Percentiles rank a stretch among this genome's conserved stretches.
Conservation (phyloP, 2,113 vertebrate genomes). For the Percopsis transmontana region DNA sequence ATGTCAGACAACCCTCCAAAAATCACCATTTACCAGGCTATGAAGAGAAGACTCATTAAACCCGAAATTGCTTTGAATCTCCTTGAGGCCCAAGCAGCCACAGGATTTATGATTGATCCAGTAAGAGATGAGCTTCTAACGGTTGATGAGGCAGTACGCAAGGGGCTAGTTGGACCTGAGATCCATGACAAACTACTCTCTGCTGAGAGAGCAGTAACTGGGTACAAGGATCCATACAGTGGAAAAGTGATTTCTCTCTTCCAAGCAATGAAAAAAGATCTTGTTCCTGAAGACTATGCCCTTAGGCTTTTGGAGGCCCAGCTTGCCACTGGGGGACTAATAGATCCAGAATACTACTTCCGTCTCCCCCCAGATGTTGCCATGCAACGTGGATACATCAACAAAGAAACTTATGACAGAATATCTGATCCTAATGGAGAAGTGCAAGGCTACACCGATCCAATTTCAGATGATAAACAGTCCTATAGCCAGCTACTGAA, state of each 20-base stretch:
- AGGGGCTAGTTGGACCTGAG: constrained; percentile 92
- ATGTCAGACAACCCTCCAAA: constrained; percentile 83
- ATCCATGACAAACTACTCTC: constrained; percentile 94
- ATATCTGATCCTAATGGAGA: constrained; percentile 77
- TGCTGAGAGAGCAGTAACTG: constrained; percentile 91
- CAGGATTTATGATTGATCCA: constrained; percentile 92
- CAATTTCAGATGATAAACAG: constrained; percentile 87
- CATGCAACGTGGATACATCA: constrained; percentile 89
- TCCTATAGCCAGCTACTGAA: constrained; percentile 89
- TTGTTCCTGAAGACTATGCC: constrained; percentile 89
- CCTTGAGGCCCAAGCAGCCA: constrained; percentile 96
- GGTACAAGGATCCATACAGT: constrained; percentile 93
- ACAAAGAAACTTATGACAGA: constrained; percentile 85
- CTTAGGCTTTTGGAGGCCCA: constrained; percentile 92
- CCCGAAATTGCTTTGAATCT: constrained; percentile 85
- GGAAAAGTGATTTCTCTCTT: constrained; percentile 94
- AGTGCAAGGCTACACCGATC: constrained; percentile 86
- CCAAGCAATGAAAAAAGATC: constrained; percentile 96
- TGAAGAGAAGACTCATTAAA: constrained; percentile 87
- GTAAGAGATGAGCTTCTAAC: constrained; percentile 87
- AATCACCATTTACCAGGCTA: constrained; percentile 88
- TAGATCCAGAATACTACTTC: constrained; percentile 91
- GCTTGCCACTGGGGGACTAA: constrained; percentile 87
- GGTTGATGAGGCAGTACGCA: constrained; percentile 94
- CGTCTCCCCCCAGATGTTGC: constrained; percentile 89